These are phyloP conservation scores for Gonocerus acuteangulatus DNA, from an alignment of 2,888 invertebrate genomes.

Conservation along the genomic window DNA sequence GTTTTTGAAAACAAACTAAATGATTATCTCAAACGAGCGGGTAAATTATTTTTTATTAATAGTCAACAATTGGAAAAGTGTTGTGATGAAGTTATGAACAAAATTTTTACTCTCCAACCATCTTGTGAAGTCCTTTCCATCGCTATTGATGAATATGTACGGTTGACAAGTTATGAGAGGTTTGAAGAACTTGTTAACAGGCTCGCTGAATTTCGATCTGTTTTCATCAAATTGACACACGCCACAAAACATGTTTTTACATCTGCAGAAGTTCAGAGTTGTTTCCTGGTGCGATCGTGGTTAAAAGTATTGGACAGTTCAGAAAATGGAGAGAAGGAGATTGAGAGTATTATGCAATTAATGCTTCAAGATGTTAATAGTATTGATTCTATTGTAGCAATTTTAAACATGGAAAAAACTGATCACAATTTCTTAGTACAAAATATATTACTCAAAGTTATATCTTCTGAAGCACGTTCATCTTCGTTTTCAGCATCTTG, in stretches of 20 bases:
- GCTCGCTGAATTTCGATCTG: not conserved
- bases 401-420: not conserved
- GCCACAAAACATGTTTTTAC: not conserved
- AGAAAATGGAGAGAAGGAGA: not conserved
- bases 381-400: not conserved
- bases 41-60: conserved; percentile 39
- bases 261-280: conserved; percentile 9
- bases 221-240: not conserved
- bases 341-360: not conserved
- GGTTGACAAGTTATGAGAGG: conserved; percentile 44
- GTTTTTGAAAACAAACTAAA: conserved; percentile 46
- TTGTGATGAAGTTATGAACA: conserved; percentile 47
- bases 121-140: conserved; percentile 43
- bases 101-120: conserved; percentile 43
- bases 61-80: conserved; percentile 43
- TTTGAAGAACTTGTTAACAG: conserved; percentile 40
- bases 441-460: not conserved
- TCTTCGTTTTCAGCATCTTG: not conserved
- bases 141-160: conserved; percentile 46
- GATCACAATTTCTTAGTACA: not conserved
- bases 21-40: conserved; percentile 44
- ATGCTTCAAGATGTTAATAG: conserved; percentile 10
- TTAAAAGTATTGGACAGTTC: conserved; percentile 3
- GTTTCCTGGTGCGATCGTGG: conserved; percentile 15
- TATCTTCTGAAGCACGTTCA: too few relatives aligned